These are phyloP conservation scores for Scaptomyza montana DNA, from an alignment of 1,140 invertebrate species.

Conservation along the genomic window DNA sequence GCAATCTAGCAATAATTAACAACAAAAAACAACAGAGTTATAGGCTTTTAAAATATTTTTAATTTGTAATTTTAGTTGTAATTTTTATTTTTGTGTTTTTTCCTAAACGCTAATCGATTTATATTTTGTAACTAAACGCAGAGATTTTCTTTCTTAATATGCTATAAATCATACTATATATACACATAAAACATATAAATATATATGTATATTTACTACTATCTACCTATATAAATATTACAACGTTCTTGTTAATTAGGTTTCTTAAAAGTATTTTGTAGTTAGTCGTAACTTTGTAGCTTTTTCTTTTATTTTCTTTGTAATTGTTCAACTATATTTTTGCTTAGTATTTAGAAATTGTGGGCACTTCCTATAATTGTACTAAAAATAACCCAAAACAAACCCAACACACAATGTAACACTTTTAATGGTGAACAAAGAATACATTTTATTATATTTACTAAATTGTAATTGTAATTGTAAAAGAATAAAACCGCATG, in stretches of 20 bases:
- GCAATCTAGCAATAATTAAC: slow-evolving; percentile 70
- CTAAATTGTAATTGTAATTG: no score
- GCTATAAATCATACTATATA: slow-evolving; percentile 13
- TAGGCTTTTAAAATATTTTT: slow-evolving; percentile 37
- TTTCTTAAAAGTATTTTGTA: slow-evolving; percentile 77
- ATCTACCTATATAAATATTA: slow-evolving; percentile 52
- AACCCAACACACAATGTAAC: slow-evolving; percentile 9
- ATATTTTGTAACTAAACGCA: slow-evolving; percentile 20
- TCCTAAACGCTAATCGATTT: background rate
- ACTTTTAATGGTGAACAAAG: no score
- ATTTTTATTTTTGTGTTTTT: slow-evolving; percentile 11
- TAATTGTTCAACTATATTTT: slow-evolving; percentile 17
- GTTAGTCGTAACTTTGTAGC: slow-evolving; percentile 58
- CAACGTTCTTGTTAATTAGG: slow-evolving; percentile 73
- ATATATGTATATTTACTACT: no score
- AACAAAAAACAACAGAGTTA: slow-evolving; percentile 26
- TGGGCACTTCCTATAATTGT: slow-evolving; percentile 34
- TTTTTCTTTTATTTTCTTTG: slow-evolving; percentile 30
- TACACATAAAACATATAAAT: slow-evolving; percentile 9
- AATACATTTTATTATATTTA: no score
- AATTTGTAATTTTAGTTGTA: slow-evolving; percentile 23
- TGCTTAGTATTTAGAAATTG: slow-evolving; percentile 15
- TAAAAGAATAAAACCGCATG: background rate
- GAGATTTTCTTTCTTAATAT: slow-evolving; percentile 34
- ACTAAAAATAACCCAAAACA: slow-evolving; percentile 9